Percentiles rank a stretch among this genome's conserved stretches.
Conservation (phyloP, 2,888 invertebrate species). For the Heliconius erato region DNA sequence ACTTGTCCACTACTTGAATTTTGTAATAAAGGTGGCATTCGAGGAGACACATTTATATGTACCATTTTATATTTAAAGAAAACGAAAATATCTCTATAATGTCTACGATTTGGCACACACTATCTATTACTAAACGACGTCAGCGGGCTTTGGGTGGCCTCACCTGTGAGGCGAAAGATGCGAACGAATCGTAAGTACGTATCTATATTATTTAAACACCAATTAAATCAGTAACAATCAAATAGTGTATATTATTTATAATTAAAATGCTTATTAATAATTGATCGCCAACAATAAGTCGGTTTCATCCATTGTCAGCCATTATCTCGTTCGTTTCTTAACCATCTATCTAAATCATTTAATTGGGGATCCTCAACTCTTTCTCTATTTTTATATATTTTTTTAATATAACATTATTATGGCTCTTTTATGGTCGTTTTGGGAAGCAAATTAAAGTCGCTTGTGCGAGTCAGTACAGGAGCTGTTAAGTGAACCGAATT, state of each 20-base stretch:
- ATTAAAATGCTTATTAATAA: constrained; percentile 73
- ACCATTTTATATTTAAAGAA: not conserved
- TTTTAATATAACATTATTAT: not conserved
- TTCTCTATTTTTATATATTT: not conserved
- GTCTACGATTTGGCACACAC: constrained; percentile 22
- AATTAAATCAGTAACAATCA: constrained; percentile 57
- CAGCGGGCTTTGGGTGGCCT: no score
- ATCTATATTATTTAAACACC: not conserved
- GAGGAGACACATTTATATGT: not conserved
- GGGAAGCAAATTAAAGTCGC: constrained; percentile 80
- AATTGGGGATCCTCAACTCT: not conserved
- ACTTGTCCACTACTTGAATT: no score
- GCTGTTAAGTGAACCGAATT: constrained; percentile 77
- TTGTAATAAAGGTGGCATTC: not conserved
- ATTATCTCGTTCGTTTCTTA: constrained; percentile 62
- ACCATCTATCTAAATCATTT: constrained; percentile 11
- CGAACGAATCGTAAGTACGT: not conserved
- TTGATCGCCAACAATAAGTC: constrained; percentile 67
- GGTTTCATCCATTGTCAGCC: constrained; percentile 61
- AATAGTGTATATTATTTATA: constrained; percentile 61
- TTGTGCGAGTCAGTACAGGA: constrained; percentile 78
- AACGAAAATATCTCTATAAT: not conserved
- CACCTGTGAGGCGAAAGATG: no score
- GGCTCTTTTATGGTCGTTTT: constrained; percentile 23
- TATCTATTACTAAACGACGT: constrained; percentile 8